phyloP scores from a whole-genome alignment of 2,888 invertebrate species.

The Pseudeuparius sepicola region DNA sequence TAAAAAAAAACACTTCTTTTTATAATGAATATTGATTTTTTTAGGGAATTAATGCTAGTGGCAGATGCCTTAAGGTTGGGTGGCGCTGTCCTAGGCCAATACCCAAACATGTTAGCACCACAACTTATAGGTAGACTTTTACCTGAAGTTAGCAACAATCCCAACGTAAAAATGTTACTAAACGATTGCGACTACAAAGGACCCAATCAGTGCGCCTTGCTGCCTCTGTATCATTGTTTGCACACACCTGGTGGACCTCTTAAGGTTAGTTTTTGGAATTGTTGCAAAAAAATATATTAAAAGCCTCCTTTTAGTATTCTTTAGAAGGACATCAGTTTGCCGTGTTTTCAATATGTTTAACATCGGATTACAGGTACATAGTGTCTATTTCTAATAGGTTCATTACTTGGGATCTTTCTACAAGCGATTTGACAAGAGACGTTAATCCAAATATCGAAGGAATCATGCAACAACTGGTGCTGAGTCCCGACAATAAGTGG shows the following conservation, averaged over 20 bases:
- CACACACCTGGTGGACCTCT: slow-evolving; percentile 98
- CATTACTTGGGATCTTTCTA: slow-evolving; percentile 93
- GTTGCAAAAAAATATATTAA: background rate
- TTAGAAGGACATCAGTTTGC: slow-evolving; percentile 98
- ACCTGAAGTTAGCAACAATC: slow-evolving; percentile 78
- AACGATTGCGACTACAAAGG: slow-evolving; percentile 87
- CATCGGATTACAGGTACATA: slow-evolving; percentile 83
- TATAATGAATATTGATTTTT: slow-evolving; percentile 21
- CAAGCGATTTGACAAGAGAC: slow-evolving; percentile 88
- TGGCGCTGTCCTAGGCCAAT: slow-evolving; percentile 82
- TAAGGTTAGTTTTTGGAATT: slow-evolving; percentile 49
- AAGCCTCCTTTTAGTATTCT: slow-evolving; percentile 60
- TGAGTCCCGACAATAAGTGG: slow-evolving; percentile 93
- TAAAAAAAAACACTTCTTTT: background rate
- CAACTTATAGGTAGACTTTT: slow-evolving; percentile 86
- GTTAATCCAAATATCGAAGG: slow-evolving; percentile 91
- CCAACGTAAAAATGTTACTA: slow-evolving; percentile 76
- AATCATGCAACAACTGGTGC: slow-evolving; percentile 86
- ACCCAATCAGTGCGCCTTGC: slow-evolving; percentile 76
- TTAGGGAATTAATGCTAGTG: slow-evolving; percentile 79
- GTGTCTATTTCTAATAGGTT: slow-evolving; percentile 95
- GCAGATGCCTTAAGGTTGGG: slow-evolving; percentile 90
- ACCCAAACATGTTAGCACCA: slow-evolving; percentile 93
- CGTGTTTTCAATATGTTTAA: slow-evolving; percentile 83
- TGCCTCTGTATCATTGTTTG: slow-evolving; percentile 90